Evolutionary conservation across 2,113 vertebrate species (phyloP), one percentile per base, ranked within the genome.

Genomic region (Callipepla squamata): DNA sequence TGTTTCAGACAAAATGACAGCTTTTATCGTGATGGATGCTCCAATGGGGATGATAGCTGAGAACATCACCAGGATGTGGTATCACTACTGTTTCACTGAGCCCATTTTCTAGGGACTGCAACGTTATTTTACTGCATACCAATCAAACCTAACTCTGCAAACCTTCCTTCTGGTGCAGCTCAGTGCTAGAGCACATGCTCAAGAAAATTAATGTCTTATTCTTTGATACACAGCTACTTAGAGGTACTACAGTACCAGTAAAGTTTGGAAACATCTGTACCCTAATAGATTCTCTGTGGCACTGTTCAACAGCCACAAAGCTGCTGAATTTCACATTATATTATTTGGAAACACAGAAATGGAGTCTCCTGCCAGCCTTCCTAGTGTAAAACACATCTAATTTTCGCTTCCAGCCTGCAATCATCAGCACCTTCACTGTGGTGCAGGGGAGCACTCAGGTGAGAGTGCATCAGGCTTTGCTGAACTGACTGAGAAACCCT

Each of bases 331-430:
- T 90, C 93, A 86, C 74, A 69, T 93, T 34, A 45, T 7, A 0
- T 89, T 89, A 89, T 89, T 93, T 76, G 75, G 85, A 96, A 93
- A 94, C 94, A 74, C 1, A 61, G 92, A 94, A 95, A 96, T 89
- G 69, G 51, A 44, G 42, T 66, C 59, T 90, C 81, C 66, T 94
- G 94, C 68, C 93, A 95, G 53, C 78, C 53, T 85, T 95, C 78
- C 75, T 61, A 75, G 76, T 73, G 84, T 93, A 87, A 80, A 91
- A 65, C 67, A 85, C 2, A 47, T 38, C 90, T 88, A 81, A 90
- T 45, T 96, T 73, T 66, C 87, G 90, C 70, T 82, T 23, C 25
- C 15, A 0, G 82, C 86, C 72, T 50, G 82, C 89, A 67, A 42
- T 87, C 92, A 95, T 74, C 90, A 91, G 72, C 80, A 80, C 84